Percentiles rank a stretch among this genome's conserved stretches.
Evolutionary conservation across 2,113 vertebrate genomes (phyloP).

Genomic region (Lynx canadensis): DNA sequence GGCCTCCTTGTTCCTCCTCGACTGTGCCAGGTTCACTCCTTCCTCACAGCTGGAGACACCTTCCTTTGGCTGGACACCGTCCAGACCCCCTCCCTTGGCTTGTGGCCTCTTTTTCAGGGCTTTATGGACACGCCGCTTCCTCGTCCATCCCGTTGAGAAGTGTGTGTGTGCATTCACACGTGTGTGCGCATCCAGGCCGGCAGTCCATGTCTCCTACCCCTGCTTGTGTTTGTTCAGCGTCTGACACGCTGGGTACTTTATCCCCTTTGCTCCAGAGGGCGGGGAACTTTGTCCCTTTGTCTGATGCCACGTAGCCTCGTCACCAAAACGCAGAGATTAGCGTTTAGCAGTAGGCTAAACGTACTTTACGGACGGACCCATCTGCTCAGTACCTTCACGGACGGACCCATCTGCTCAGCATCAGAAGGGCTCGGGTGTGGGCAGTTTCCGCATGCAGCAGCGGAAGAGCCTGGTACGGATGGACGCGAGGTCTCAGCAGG

Average conservation of each 20-base stretch:
- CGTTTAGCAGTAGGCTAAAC: too few relatives aligned
- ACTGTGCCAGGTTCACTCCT: not conserved
- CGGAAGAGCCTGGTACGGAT: fast-evolving
- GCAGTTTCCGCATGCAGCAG: too few relatives aligned
- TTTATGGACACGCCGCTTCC: not conserved
- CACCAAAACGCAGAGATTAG: not conserved
- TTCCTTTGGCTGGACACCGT: not conserved
- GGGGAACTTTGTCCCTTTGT: not conserved
- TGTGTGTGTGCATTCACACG: too few relatives aligned
- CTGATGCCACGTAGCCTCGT: not conserved
- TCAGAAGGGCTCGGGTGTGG: not conserved
- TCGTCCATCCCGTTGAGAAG: not conserved
- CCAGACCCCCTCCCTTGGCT: not conserved
- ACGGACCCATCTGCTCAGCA: fast-evolving
- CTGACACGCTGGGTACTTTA: not conserved
- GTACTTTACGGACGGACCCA: fast-evolving
- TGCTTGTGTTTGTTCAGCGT: not conserved
- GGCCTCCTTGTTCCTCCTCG: not conserved
- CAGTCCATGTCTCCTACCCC: not conserved
- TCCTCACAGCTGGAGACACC: not conserved
- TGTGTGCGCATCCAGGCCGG: not conserved
- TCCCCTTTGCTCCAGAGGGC: not conserved
- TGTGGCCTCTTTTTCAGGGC: not conserved
- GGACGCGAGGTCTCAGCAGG: fast-evolving
- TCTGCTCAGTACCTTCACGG: fast-evolving